Evolutionary conservation across 1,140 invertebrate genomes (phyloP).

Genomic region (Drosophila lacteicornis): DNA sequence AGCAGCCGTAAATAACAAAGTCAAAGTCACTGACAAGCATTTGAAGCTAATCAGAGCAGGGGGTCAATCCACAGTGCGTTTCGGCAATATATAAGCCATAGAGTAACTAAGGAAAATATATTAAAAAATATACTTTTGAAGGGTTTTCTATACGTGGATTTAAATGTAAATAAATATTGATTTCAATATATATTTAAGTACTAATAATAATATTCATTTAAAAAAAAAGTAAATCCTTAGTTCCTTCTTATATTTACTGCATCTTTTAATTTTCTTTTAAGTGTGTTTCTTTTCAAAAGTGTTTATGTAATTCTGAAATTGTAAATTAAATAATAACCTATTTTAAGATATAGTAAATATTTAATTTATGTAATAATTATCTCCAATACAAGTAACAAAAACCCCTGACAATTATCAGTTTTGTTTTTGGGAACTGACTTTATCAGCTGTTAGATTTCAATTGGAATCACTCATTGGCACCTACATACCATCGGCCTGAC

Average conservation of each 20-base stretch:
- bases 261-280: neutral
- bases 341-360: neutral
- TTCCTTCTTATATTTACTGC: neutral
- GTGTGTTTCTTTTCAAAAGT: neutral
- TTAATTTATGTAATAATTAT: neutral
- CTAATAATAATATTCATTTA: too few relatives aligned
- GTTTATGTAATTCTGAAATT: neutral
- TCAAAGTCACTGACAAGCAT: slow-evolving; percentile 54
- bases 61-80: slow-evolving; percentile 6
- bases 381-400: neutral
- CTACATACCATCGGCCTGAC: slow-evolving; percentile 55
- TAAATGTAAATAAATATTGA: neutral
- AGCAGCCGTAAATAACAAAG: slow-evolving; percentile 36
- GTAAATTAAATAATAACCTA: neutral
- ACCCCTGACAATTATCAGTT: neutral
- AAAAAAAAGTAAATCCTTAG: neutral
- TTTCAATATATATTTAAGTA: neutral
- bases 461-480: slow-evolving; percentile 45
- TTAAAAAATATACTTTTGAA: neutral
- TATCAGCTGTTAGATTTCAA: slow-evolving; percentile 33
- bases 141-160: neutral
- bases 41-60: slow-evolving; percentile 37
- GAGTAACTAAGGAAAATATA: neutral
- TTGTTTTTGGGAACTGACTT: neutral
- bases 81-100: neutral